Conservation (phyloP, 2,888 invertebrate species). For the Linyphia triangularis region DNA sequence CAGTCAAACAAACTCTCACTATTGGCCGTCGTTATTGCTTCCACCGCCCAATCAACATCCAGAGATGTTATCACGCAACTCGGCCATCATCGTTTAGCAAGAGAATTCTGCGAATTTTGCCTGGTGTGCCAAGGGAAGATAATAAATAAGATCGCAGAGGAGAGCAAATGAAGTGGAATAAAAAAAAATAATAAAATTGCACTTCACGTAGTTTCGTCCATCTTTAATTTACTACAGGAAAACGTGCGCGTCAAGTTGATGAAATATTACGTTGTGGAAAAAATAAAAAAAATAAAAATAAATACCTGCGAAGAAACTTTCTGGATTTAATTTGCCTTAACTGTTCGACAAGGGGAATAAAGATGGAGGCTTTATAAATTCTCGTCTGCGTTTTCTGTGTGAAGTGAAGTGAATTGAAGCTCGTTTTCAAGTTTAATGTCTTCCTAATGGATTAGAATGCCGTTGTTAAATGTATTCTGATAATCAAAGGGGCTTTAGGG, state of each 20-base stretch:
- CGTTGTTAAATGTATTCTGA: slow-evolving; percentile 3
- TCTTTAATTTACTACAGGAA: slow-evolving; percentile 46
- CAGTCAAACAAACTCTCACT: neutral
- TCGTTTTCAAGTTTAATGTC: slow-evolving; percentile 45
- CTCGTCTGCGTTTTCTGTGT: neutral
- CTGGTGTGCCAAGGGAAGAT: slow-evolving; percentile 32
- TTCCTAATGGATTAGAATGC: slow-evolving; percentile 50
- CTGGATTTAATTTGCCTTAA: slow-evolving; percentile 52
- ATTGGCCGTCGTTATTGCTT: slow-evolving; percentile 33
- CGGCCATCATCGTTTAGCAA: slow-evolving; percentile 51
- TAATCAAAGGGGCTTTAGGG: neutral
- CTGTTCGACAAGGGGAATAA: slow-evolving; percentile 5
- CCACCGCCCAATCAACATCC: slow-evolving; percentile 38
- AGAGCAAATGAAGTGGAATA: neutral
- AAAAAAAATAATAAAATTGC: slow-evolving; percentile 2
- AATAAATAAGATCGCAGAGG: slow-evolving; percentile 18
- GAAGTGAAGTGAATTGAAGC: neutral
- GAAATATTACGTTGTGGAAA: slow-evolving; percentile 31
- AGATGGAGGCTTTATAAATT: neutral
- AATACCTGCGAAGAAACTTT: neutral
- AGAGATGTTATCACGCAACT: slow-evolving; percentile 61
- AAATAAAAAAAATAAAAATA: too few relatives aligned
- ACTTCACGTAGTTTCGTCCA: slow-evolving; percentile 14
- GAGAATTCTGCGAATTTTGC: slow-evolving; percentile 66
- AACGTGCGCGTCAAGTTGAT: slow-evolving; percentile 25